phyloP scores from a whole-genome alignment of 1,140 invertebrate genomes.

The Leucophenga varia region DNA sequence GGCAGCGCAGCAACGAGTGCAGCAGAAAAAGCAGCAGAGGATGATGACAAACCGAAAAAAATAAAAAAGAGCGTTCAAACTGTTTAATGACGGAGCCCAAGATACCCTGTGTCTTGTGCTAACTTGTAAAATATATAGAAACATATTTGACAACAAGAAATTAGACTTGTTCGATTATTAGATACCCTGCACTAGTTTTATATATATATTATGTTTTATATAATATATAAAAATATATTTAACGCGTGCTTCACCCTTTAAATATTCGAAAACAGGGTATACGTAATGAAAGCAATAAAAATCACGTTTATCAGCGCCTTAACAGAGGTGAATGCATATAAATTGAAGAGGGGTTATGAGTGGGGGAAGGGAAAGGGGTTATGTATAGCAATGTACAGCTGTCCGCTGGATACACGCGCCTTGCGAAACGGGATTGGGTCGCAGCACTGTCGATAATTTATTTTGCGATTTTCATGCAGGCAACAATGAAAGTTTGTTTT shows the following conservation, averaged over 20 bases:
- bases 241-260: too few relatives aligned
- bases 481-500: slow-evolving; percentile 25
- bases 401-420: slow-evolving; percentile 19
- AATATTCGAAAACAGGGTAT: too few relatives aligned
- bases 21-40: slow-evolving; percentile 13
- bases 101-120: too few relatives aligned
- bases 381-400: slow-evolving; percentile 23
- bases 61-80: too few relatives aligned
- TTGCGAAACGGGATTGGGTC: slow-evolving; percentile 20
- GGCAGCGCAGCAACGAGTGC: slow-evolving; percentile 11
- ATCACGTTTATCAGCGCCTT: slow-evolving; percentile 23
- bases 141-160: neutral
- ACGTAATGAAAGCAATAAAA: slow-evolving; percentile 19
- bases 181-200: too few relatives aligned
- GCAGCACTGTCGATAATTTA: slow-evolving; percentile 19
- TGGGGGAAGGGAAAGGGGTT: neutral
- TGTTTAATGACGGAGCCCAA: too few relatives aligned
- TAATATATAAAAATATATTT: too few relatives aligned
- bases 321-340: slow-evolving; percentile 20
- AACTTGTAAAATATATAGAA: too few relatives aligned
- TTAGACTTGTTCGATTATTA: too few relatives aligned
- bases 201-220: too few relatives aligned
- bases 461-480: slow-evolving; percentile 15
- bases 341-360: slow-evolving; percentile 8
- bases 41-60: slow-evolving; percentile 26